Conservation (phyloP, 2,888 invertebrate genomes). For the Meiosimyza platycephala region DNA sequence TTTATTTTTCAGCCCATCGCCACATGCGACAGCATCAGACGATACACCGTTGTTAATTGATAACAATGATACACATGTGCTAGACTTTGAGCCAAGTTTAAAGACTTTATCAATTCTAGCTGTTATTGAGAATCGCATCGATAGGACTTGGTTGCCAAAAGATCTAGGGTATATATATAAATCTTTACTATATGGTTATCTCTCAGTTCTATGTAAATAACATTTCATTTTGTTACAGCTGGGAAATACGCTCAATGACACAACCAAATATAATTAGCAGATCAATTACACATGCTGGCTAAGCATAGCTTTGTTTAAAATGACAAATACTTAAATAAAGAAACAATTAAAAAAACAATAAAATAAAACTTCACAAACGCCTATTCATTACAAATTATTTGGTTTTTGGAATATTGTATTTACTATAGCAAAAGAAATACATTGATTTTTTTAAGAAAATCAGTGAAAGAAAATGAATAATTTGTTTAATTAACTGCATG, state of each 20-base stretch:
- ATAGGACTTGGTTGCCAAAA: conserved; percentile 73
- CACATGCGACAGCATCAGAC: conserved; percentile 44
- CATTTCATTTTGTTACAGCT: conserved; percentile 67
- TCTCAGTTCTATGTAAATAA: neutral
- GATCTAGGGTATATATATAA: conserved; percentile 71
- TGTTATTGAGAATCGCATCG: conserved; percentile 75
- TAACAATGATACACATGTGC: conserved; percentile 84
- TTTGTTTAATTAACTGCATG: too few relatives aligned
- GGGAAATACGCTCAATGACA: conserved; percentile 77
- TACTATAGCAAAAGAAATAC: too few relatives aligned
- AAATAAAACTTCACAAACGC: conserved; percentile 6
- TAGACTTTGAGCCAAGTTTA: conserved; percentile 82
- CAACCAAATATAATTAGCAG: conserved; percentile 77
- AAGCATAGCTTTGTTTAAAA: conserved; percentile 32
- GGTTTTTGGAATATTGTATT: too few relatives aligned
- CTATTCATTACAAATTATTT: too few relatives aligned
- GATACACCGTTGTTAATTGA: conserved; percentile 73
- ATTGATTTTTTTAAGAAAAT: too few relatives aligned
- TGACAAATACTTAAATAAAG: conserved; percentile 7
- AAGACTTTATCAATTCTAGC: conserved; percentile 78
- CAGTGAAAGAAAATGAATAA: too few relatives aligned
- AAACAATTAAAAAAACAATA: conserved; percentile 6
- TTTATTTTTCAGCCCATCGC: conserved; percentile 43
- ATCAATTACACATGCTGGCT: conserved; percentile 66
- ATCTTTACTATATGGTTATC: neutral